phyloP scores from a whole-genome alignment of 35 echinoderm and acorn worm genomes.

The Acanthaster planci region DNA sequence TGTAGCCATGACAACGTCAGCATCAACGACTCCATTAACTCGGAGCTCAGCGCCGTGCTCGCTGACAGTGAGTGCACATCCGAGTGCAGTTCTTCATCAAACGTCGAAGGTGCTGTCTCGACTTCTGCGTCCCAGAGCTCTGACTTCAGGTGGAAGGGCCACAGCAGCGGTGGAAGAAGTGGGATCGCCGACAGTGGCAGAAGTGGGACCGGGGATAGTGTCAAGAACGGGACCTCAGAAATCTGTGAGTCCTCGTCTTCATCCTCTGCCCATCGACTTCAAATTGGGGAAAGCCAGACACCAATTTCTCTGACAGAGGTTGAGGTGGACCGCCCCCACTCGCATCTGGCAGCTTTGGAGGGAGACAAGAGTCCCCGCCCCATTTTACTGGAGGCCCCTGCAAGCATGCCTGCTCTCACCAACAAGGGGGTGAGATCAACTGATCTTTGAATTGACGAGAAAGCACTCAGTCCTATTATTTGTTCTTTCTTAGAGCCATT shows the following conservation, averaged over 20 bases:
- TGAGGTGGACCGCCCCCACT: constrained; percentile 7
- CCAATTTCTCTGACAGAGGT: constrained; percentile 17
- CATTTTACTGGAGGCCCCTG: not conserved
- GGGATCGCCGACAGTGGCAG: not conserved
- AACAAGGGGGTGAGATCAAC: constrained; percentile 1
- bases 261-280: not conserved
- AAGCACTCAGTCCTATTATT: too few species aligned
- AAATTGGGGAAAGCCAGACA: not conserved
- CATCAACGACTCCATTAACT: constrained; percentile 75
- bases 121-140: not conserved
- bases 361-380: not conserved
- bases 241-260: not conserved
- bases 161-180: not conserved
- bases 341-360: not conserved
- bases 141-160: not conserved
- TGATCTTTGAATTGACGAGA: not conserved
- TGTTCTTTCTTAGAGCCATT: too few species aligned
- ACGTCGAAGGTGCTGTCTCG: constrained; percentile 32
- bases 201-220: not conserved
- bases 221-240: not conserved
- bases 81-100: constrained; percentile 56
- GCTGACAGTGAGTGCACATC: constrained; percentile 66
- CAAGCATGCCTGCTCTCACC: constrained; percentile 11
- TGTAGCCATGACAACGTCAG: constrained; percentile 42
- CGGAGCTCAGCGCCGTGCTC: constrained; percentile 74